These are phyloP conservation scores for Nycteola revayana DNA, from an alignment of 2,888 invertebrate genomes.

Conservation along the genomic window DNA sequence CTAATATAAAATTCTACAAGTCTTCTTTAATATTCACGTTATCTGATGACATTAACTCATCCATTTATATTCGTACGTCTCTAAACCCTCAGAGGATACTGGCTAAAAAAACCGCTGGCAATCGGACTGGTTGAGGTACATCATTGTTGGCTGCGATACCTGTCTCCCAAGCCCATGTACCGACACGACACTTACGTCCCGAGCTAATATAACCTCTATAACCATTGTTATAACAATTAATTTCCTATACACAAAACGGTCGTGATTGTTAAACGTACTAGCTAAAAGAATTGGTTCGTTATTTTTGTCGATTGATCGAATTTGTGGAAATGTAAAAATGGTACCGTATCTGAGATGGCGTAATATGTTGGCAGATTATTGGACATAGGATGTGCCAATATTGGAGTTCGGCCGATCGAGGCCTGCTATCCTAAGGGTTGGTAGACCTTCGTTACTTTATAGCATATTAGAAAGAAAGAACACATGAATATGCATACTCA, in stretches of 20 bases:
- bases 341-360: too few species aligned
- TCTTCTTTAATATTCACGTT: too few species aligned
- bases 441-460: too few species aligned
- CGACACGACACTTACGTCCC: constrained; percentile 38
- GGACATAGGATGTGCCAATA: too few species aligned
- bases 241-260: constrained; percentile 11
- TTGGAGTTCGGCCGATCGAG: too few species aligned
- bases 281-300: constrained; percentile 32
- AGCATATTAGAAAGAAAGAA: too few species aligned
- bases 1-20: too few species aligned
- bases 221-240: constrained; percentile 5
- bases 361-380: too few species aligned
- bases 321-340: background rate
- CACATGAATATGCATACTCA: too few species aligned
- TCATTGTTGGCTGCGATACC: constrained; percentile 67
- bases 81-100: constrained; percentile 48
- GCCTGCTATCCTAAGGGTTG: too few species aligned
- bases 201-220: constrained; percentile 32
- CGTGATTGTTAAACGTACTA: constrained; percentile 28
- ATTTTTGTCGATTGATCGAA: constrained; percentile 31
- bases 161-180: constrained; percentile 49
- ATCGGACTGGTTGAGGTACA: constrained; percentile 68
- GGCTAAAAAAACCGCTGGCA: constrained; percentile 62
- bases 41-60: constrained; percentile 9
- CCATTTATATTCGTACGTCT: constrained; percentile 28